Percentiles rank a stretch among this genome's conserved stretches.
These are phyloP conservation scores for Pangasius larnaudii DNA, from an alignment of 2,797 vertebrate genomes.

Conservation along the genomic window DNA sequence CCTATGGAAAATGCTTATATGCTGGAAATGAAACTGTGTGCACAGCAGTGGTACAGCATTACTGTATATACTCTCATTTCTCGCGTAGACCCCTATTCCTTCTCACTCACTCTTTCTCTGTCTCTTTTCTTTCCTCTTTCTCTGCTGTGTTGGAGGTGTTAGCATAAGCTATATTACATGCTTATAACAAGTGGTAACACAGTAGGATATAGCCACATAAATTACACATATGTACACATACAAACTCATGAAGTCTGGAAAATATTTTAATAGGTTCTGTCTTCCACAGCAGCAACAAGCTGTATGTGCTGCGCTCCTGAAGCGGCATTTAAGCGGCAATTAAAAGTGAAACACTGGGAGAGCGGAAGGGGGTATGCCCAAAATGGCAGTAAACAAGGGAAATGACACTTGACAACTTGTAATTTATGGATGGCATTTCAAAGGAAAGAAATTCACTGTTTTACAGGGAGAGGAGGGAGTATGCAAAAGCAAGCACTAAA, in stretches of 20 bases:
- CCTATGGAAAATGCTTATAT: not conserved
- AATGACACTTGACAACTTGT: constrained; percentile 85
- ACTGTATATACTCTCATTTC: constrained; percentile 71
- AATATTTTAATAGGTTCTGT: constrained; percentile 83
- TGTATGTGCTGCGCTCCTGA: not conserved
- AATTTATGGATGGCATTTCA: constrained; percentile 80
- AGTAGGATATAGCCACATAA: constrained; percentile 79
- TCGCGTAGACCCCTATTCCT: constrained; percentile 63
- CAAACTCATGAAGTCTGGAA: constrained; percentile 49
- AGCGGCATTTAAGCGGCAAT: constrained; percentile 68
- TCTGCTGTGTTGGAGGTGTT: not conserved
- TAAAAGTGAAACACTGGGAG: constrained; percentile 78
- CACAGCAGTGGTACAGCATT: not conserved
- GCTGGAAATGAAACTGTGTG: not conserved
- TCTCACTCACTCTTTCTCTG: constrained; percentile 7
- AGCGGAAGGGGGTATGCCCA: constrained; percentile 71
- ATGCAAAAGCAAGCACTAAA: constrained; percentile 73
- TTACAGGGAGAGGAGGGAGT: constrained; percentile 68
- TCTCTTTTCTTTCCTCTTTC: constrained; percentile 33
- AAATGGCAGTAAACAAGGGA: constrained; percentile 83
- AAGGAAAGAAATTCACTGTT: constrained; percentile 71
- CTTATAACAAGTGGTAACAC: constrained; percentile 77
- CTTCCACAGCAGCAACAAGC: constrained; percentile 63
- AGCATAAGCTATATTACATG: constrained; percentile 70
- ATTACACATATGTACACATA: constrained; percentile 71